These are phyloP conservation scores for Ichneumoninae sp. DNA, from an alignment of 2,888 invertebrate species.

Conservation along the genomic window DNA sequence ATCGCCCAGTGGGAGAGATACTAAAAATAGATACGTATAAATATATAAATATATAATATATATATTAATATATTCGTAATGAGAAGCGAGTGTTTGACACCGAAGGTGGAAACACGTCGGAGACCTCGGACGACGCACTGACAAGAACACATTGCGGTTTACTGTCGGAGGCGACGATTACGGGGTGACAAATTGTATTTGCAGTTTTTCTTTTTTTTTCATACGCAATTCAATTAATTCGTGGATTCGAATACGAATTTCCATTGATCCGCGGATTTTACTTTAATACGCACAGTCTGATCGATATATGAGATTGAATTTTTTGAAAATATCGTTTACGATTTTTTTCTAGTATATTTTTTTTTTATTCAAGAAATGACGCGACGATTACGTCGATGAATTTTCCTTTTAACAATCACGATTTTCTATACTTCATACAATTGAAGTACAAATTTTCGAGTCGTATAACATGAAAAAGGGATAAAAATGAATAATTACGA, in stretches of 20 bases:
- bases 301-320: slow-evolving; percentile 27
- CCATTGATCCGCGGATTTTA: slow-evolving; percentile 11
- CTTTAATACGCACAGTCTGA: slow-evolving; percentile 23
- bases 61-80: slow-evolving; percentile 70
- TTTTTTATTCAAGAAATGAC: background rate
- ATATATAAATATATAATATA: slow-evolving; percentile 66
- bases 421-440: background rate
- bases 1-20: slow-evolving; percentile 79
- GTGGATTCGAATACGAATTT: slow-evolving; percentile 24
- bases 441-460: slow-evolving; percentile 20
- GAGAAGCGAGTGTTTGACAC: slow-evolving; percentile 48
- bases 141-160: slow-evolving; percentile 4
- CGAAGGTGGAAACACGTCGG: slow-evolving; percentile 52
- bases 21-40: slow-evolving; percentile 69
- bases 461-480: slow-evolving; percentile 1
- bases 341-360: background rate
- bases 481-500: background rate
- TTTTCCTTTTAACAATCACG: slow-evolving; percentile 2
- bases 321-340: slow-evolving; percentile 12
- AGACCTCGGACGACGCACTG: slow-evolving; percentile 24
- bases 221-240: slow-evolving; percentile 24
- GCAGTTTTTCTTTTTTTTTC: slow-evolving; percentile 12
- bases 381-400: background rate
- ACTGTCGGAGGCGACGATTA: background rate
- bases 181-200: slow-evolving; percentile 10